Evolutionary conservation across 2,113 vertebrate genomes (phyloP).

Genomic region (Scomber japonicus): DNA sequence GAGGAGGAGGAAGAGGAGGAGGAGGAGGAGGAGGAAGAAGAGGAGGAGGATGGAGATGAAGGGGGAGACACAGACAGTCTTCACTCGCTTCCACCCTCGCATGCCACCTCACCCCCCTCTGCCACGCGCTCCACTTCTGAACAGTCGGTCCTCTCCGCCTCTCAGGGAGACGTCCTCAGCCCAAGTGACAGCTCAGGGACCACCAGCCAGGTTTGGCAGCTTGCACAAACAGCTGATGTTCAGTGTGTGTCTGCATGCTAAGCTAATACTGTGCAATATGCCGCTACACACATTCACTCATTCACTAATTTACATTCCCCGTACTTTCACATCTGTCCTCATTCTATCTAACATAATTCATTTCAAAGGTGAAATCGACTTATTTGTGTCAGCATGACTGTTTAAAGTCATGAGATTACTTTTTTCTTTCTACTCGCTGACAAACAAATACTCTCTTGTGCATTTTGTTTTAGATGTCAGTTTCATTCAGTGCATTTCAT

Average conservation of each 20-base stretch:
- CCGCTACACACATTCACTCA: background rate
- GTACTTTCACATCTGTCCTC: constrained; percentile 65
- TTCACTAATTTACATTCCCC: constrained; percentile 37
- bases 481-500: background rate
- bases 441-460: constrained; percentile 27
- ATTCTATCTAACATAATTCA: constrained; percentile 66
- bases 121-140: constrained; percentile 84
- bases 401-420: constrained; percentile 20
- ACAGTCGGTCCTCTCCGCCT: constrained; percentile 85
- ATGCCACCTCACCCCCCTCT: constrained; percentile 83
- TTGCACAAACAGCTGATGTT: constrained; percentile 18
- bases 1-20: constrained; percentile 59
- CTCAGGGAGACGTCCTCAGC: constrained; percentile 89
- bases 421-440: constrained; percentile 16
- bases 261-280: background rate
- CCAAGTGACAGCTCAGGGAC: constrained; percentile 88
- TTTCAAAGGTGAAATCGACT: constrained; percentile 53
- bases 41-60: constrained; percentile 60
- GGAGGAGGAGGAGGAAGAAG: constrained; percentile 66
- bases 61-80: constrained; percentile 85
- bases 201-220: constrained; percentile 87
- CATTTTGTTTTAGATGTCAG: background rate
- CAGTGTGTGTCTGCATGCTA: background rate
- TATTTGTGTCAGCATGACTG: constrained; percentile 23
- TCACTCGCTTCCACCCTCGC: constrained; percentile 77